A percentile compares a stretch with the other conserved stretches of the same genome.
These are phyloP conservation scores for Syrmaticus mikado DNA, from an alignment of 2,113 vertebrate genomes.

Conservation along the genomic window DNA sequence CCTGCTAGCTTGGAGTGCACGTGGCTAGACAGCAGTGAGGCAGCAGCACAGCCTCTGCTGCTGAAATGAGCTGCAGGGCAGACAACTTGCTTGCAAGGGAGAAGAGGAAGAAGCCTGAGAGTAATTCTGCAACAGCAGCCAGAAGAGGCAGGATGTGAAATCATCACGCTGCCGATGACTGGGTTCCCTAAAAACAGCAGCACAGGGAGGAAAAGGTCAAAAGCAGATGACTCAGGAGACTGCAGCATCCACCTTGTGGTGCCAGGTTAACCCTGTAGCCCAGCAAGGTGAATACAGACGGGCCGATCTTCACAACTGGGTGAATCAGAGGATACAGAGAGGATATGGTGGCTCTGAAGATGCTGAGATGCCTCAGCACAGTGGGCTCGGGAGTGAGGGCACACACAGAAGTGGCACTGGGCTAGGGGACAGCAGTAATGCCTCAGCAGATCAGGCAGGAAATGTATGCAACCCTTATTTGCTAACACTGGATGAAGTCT, in stretches of 20 bases:
- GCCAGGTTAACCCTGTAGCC: not conserved
- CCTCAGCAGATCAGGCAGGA: not conserved
- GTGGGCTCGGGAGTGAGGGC: not conserved
- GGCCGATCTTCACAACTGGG: not conserved
- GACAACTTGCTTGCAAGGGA: not conserved
- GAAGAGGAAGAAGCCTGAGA: not conserved
- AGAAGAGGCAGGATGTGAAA: not conserved
- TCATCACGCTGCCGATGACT: not conserved
- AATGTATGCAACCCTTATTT: not conserved
- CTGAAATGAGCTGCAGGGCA: not conserved
- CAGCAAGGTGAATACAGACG: not conserved
- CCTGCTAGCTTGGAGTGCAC: not conserved
- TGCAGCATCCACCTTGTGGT: not conserved
- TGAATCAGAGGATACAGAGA: not conserved
- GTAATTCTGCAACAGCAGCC: not conserved
- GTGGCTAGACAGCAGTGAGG: not conserved
- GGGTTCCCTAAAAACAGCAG: not conserved
- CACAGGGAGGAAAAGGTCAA: not conserved
- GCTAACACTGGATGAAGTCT: not conserved
- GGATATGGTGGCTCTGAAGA: not conserved
- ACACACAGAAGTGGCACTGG: not conserved
- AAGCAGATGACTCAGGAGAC: not conserved
- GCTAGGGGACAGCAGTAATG: not conserved
- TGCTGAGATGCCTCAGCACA: not conserved
- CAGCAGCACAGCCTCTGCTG: not conserved